phyloP scores from a whole-genome alignment of 2,797 vertebrate species.

The Acridotheres tristis region DNA sequence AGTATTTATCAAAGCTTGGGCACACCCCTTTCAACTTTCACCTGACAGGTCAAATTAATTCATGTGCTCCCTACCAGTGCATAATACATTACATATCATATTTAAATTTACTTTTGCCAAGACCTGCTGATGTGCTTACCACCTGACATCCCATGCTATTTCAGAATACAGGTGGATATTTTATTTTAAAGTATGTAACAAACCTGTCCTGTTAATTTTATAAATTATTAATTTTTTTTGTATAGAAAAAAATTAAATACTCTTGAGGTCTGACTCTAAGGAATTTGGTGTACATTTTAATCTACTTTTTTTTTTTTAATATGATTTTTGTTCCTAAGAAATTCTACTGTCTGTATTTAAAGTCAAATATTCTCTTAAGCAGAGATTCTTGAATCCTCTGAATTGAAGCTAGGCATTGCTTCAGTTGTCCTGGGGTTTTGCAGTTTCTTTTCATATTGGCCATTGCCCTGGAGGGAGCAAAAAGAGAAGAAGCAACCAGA shows the following conservation, averaged over 20 bases:
- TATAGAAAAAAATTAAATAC: background rate
- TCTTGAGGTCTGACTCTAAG: background rate
- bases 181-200: slow-evolving; percentile 50
- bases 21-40: slow-evolving; percentile 40
- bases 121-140: slow-evolving; percentile 31
- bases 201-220: slow-evolving; percentile 18
- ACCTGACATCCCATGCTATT: slow-evolving; percentile 61
- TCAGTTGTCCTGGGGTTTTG: background rate
- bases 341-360: background rate
- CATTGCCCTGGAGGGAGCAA: background rate
- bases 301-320: background rate
- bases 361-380: background rate
- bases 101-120: slow-evolving; percentile 70
- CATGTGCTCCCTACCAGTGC: slow-evolving; percentile 26
- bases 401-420: background rate
- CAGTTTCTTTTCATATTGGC: background rate
- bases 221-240: background rate
- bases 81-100: slow-evolving; percentile 63
- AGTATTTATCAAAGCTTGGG: slow-evolving; percentile 41
- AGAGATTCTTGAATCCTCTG: background rate
- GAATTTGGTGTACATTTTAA: background rate
- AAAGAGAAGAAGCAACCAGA: background rate
- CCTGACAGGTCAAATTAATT: slow-evolving; percentile 59
- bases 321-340: background rate
- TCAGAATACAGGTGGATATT: slow-evolving; percentile 49